phyloP scores from a whole-genome alignment of 2,797 vertebrate species.

The Crenuchus spilurus region DNA sequence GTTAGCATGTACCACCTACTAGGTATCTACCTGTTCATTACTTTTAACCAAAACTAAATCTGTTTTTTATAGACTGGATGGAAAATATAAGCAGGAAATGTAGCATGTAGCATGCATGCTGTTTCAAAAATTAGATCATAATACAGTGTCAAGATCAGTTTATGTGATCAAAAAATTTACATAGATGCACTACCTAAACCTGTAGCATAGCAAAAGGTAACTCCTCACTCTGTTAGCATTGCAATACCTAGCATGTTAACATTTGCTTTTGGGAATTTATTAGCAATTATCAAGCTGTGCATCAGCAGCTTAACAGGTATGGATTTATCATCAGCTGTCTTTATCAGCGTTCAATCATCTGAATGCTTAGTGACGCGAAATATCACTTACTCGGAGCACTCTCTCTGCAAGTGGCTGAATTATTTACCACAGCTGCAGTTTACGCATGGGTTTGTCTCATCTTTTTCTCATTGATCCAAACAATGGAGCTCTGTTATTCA shows the following conservation, averaged over 20 bases:
- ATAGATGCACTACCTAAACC: neutral
- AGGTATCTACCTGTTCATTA: neutral
- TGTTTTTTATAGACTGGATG: neutral
- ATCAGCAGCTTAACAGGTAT: neutral
- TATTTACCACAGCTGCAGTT: slow-evolving; percentile 1
- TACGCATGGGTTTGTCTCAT: neutral
- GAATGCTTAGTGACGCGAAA: neutral
- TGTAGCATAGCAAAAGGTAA: neutral
- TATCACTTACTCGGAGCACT: neutral
- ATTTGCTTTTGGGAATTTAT: slow-evolving; percentile 4
- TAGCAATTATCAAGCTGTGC: slow-evolving; percentile 1
- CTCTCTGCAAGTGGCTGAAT: neutral
- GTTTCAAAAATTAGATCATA: neutral
- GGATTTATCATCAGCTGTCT: neutral
- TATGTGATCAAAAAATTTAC: neutral
- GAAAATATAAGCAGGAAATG: neutral
- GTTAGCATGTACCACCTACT: neutral
- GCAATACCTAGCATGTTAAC: neutral
- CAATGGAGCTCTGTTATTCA: neutral
- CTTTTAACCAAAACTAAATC: neutral
- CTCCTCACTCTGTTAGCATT: neutral
- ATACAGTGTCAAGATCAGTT: neutral
- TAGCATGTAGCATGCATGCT: neutral
- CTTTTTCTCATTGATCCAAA: neutral
- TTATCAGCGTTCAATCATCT: neutral